These are phyloP conservation scores for Chymomyza procnemis DNA, from an alignment of 2,888 invertebrate species.

Conservation along the genomic window DNA sequence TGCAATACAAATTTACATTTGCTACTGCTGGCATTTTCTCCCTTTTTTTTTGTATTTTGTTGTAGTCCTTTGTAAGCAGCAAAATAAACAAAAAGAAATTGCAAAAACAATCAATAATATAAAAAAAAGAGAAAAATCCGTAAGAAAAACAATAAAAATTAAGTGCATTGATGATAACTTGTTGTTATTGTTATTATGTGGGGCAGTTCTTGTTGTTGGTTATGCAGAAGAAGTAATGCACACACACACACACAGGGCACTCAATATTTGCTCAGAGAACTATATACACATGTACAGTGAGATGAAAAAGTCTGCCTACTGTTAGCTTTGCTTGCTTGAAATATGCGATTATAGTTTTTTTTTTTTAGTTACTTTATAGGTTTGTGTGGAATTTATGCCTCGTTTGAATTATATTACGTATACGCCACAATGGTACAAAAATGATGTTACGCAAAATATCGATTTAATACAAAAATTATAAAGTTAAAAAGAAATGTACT, in stretches of 20 bases:
- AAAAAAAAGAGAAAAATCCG: background rate
- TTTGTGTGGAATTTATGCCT: too few species aligned
- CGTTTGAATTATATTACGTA: too few species aligned
- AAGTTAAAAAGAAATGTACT: too few species aligned
- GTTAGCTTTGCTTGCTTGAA: too few species aligned
- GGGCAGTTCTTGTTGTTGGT: slow-evolving; percentile 10
- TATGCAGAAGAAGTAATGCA: slow-evolving; percentile 7
- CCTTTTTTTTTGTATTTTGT: background rate
- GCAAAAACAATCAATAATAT: background rate
- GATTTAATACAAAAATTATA: too few species aligned
- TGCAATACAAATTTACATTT: too few species aligned
- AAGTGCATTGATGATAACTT: background rate
- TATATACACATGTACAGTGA: too few species aligned
- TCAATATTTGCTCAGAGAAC: background rate
- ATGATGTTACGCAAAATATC: too few species aligned
- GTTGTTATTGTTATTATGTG: background rate
- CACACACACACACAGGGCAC: background rate
- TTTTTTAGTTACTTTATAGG: too few species aligned
- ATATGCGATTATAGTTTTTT: too few species aligned
- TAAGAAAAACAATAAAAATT: background rate
- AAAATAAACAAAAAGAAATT: background rate
- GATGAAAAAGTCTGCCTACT: too few species aligned
- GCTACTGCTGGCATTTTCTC: background rate
- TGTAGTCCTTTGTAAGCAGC: background rate
- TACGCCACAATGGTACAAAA: too few species aligned